These are phyloP conservation scores for Lacanobia oleracea DNA, from an alignment of 2,888 invertebrate species.

Conservation along the genomic window DNA sequence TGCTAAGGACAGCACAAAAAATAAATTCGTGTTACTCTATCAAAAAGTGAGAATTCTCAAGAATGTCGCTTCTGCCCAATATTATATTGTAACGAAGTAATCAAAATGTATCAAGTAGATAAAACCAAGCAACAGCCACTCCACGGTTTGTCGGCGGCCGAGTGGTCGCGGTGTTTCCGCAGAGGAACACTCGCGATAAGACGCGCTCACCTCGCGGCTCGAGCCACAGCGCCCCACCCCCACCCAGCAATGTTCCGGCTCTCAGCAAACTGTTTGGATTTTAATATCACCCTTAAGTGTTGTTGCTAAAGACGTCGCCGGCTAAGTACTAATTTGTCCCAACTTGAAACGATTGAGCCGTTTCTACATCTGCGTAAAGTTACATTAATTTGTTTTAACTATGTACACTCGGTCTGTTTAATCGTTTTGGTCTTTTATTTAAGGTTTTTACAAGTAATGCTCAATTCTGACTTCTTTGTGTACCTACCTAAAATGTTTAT, in stretches of 20 bases:
- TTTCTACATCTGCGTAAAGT: slow-evolving; percentile 68
- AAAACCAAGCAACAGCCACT: slow-evolving; percentile 49
- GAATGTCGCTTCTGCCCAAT: no score
- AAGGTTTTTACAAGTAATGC: background rate
- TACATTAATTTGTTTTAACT: slow-evolving; percentile 63
- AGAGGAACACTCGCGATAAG: slow-evolving; percentile 83
- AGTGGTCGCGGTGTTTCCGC: slow-evolving; percentile 87
- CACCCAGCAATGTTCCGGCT: slow-evolving; percentile 57
- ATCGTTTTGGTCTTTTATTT: slow-evolving; percentile 22
- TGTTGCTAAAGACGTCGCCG: slow-evolving; percentile 86
- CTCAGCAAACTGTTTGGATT: slow-evolving; percentile 85
- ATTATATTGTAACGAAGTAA: background rate
- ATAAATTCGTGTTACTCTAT: no score
- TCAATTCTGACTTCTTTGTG: background rate
- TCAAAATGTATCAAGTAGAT: background rate
- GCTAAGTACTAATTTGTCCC: slow-evolving; percentile 88
- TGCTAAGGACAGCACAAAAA: no score
- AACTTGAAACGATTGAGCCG: slow-evolving; percentile 81
- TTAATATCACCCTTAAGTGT: slow-evolving; percentile 89
- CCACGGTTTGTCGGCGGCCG: slow-evolving; percentile 71
- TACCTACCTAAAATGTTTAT: background rate
- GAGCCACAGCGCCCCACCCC: slow-evolving; percentile 47
- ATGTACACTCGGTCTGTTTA: slow-evolving; percentile 46
- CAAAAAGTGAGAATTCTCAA: no score
- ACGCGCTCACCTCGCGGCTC: slow-evolving; percentile 69